Conservation (phyloP, 2,888 invertebrate species). For the Lottia gigantea region DNA sequence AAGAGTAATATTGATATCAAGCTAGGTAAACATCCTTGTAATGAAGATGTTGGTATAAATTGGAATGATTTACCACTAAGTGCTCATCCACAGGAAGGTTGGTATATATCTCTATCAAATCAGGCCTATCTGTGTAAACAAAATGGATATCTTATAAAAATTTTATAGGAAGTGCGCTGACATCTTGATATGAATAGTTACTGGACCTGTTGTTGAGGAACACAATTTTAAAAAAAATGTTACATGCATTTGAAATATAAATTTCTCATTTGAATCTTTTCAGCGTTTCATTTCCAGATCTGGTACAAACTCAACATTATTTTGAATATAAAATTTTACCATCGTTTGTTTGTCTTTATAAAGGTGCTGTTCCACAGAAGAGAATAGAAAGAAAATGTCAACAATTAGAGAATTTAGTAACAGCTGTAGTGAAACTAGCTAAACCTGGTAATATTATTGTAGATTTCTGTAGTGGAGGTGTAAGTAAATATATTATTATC, state of each 20-base stretch:
- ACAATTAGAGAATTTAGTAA: constrained; percentile 86
- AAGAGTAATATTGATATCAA: constrained; percentile 61
- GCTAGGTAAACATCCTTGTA: constrained; percentile 46
- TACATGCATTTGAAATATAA: too few species aligned
- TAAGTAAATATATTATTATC: constrained; percentile 24
- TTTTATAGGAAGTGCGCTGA: too few species aligned
- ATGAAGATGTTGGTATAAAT: constrained; percentile 66
- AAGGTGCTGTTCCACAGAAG: constrained; percentile 77
- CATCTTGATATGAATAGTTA: too few species aligned
- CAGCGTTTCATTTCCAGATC: neutral
- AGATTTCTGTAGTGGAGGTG: constrained; percentile 93
- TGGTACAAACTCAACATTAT: too few species aligned
- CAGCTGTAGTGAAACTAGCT: constrained; percentile 80
- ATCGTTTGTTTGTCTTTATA: neutral
- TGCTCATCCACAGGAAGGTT: constrained; percentile 75
- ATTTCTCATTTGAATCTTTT: neutral
- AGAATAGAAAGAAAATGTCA: constrained; percentile 83
- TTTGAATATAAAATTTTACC: too few species aligned
- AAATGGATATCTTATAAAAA: too few species aligned
- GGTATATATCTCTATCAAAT: neutral
- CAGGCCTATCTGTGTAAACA: too few species aligned
- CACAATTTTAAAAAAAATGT: too few species aligned
- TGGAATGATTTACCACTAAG: constrained; percentile 81
- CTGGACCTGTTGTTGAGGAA: too few species aligned
- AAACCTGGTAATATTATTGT: constrained; percentile 78